phyloP scores from a whole-genome alignment of 2,888 invertebrate genomes.

The Caenorhabditis japonica region DNA sequence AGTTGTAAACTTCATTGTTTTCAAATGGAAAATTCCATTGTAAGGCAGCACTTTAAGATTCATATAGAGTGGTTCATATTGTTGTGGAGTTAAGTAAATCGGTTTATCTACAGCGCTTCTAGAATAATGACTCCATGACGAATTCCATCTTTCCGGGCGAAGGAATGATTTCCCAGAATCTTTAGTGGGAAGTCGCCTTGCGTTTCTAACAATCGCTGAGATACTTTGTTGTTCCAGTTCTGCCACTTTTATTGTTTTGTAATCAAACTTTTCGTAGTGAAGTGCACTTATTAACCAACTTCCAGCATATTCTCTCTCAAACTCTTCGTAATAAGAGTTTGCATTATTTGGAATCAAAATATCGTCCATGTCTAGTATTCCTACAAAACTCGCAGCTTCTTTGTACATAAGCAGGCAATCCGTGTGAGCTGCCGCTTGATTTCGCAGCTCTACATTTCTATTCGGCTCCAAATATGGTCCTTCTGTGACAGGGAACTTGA shows the following conservation, averaged over 20 bases:
- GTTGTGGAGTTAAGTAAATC: constrained; percentile 33
- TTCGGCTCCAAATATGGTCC: constrained; percentile 58
- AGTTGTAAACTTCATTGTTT: constrained; percentile 29
- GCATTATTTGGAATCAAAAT: constrained; percentile 55
- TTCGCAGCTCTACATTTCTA: constrained; percentile 57
- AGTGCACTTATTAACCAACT: constrained; percentile 37
- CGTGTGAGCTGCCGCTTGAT: constrained; percentile 60
- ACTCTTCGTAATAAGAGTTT: constrained; percentile 56
- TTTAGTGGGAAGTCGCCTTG: constrained; percentile 23
- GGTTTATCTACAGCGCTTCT: constrained; percentile 30
- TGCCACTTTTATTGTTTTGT: constrained; percentile 33
- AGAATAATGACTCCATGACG: constrained; percentile 45
- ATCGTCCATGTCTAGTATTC: constrained; percentile 61
- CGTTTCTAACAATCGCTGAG: constrained; percentile 24
- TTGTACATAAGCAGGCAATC: constrained; percentile 64
- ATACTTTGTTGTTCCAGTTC: constrained; percentile 26
- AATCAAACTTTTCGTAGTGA: constrained; percentile 36
- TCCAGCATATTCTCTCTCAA: constrained; percentile 36
- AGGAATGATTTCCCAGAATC: constrained; percentile 38
- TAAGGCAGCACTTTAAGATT: constrained; percentile 13
- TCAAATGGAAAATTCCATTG: constrained; percentile 45
- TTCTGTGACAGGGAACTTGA: constrained; percentile 42
- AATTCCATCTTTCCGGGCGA: constrained; percentile 40
- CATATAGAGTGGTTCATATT: constrained; percentile 26
- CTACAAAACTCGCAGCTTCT: constrained; percentile 53